These are phyloP conservation scores for Ceraclea dissimilis DNA, from an alignment of 2,888 invertebrate species.

Conservation along the genomic window DNA sequence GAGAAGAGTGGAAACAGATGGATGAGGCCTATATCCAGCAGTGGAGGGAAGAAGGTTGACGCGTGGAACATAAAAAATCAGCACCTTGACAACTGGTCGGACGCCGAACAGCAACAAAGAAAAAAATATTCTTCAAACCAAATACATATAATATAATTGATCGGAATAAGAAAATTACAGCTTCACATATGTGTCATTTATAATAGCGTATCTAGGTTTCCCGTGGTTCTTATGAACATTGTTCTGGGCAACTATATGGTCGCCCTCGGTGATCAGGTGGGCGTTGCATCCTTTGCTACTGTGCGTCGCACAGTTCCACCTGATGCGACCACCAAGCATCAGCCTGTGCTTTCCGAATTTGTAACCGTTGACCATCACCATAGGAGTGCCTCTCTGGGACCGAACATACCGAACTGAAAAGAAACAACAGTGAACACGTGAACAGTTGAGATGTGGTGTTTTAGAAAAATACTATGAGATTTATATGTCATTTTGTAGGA, in stretches of 20 bases:
- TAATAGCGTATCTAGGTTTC: too few species aligned
- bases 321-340: neutral
- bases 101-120: too few species aligned
- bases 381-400: neutral
- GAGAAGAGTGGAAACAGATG: too few species aligned
- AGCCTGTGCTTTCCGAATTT: neutral
- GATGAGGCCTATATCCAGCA: too few species aligned
- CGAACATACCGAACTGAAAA: neutral
- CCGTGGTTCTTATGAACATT: neutral
- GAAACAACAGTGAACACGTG: neutral
- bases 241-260: neutral
- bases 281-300: neutral
- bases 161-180: too few species aligned
- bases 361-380: neutral
- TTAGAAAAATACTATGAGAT: neutral
- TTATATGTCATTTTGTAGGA: too few species aligned
- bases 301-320: neutral
- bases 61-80: too few species aligned
- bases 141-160: too few species aligned
- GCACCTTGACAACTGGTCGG: too few species aligned
- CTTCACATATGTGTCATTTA: too few species aligned
- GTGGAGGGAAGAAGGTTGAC: too few species aligned
- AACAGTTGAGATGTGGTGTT: neutral
- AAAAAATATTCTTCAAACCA: too few species aligned
- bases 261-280: neutral